Percentiles rank a stretch among this genome's conserved stretches.
These are phyloP conservation scores for Orussus abietinus DNA, from an alignment of 1,140 invertebrate species.

Conservation along the genomic window DNA sequence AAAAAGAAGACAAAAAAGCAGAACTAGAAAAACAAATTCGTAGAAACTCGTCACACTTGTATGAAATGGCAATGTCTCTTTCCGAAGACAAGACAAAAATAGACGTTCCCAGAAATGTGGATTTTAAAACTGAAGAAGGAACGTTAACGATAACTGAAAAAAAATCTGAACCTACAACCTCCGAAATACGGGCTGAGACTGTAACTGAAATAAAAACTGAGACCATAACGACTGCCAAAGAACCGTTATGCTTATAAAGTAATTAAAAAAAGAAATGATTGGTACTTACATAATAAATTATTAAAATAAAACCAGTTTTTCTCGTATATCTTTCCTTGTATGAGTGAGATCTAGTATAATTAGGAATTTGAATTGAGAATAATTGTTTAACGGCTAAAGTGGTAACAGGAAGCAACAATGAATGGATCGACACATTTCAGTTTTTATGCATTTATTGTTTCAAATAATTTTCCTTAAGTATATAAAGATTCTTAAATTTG, in stretches of 20 bases:
- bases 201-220: too few relatives aligned
- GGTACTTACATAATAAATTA: background rate
- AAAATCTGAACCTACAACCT: too few relatives aligned
- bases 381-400: too few relatives aligned
- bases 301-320: slow-evolving; percentile 8
- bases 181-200: too few relatives aligned
- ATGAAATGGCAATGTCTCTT: slow-evolving; percentile 38
- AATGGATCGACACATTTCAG: background rate
- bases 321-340: background rate
- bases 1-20: slow-evolving; percentile 33
- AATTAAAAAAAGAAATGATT: background rate
- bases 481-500: slow-evolving; percentile 14
- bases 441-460: slow-evolving; percentile 17
- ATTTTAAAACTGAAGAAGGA: background rate
- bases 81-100: slow-evolving; percentile 1
- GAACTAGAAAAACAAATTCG: slow-evolving; percentile 39
- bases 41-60: slow-evolving; percentile 39
- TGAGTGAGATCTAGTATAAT: background rate
- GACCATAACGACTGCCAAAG: too few relatives aligned
- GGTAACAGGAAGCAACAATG: background rate
- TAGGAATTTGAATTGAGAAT: too few relatives aligned
- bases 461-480: slow-evolving; percentile 11
- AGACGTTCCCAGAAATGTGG: background rate
- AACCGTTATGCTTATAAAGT: too few relatives aligned
- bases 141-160: background rate